phyloP scores from a whole-genome alignment of 2,113 vertebrate genomes.

The Lophius piscatorius region DNA sequence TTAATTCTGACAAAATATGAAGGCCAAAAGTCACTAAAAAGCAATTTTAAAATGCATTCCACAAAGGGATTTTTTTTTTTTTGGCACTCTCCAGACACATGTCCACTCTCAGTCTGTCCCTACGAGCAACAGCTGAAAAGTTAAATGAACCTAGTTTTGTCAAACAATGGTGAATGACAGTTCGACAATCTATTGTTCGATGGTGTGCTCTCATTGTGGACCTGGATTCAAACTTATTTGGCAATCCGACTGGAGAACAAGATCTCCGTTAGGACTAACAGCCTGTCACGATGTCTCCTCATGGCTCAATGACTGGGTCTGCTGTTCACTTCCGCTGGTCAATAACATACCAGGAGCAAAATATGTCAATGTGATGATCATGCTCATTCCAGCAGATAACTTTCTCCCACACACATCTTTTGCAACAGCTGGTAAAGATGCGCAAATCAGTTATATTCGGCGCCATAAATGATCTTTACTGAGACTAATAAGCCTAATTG shows the following conservation, averaged over 20 bases:
- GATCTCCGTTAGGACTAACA: constrained; percentile 13
- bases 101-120: no score
- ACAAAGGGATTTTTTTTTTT: no score
- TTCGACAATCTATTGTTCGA: constrained; percentile 24
- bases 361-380: constrained; percentile 67
- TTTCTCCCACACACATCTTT: constrained; percentile 44
- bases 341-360: constrained; percentile 68
- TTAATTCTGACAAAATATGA: no score
- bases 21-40: no score
- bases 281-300: constrained; percentile 43
- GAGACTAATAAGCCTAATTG: constrained; percentile 67
- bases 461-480: constrained; percentile 54
- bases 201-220: constrained; percentile 9
- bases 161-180: constrained; percentile 36
- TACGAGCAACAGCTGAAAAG: not conserved
- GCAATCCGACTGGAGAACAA: constrained; percentile 12
- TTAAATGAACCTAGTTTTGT: constrained; percentile 12
- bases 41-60: no score
- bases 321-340: constrained; percentile 70
- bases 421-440: constrained; percentile 35
- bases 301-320: constrained; percentile 52
- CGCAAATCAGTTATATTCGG: constrained; percentile 46
- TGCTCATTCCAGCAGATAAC: constrained; percentile 69
- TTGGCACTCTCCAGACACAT: no score
- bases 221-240: constrained; percentile 5